Base-by-base conservation (phyloP, 2,888 invertebrate species). In the Eupeodes latifasciatus region DNA sequence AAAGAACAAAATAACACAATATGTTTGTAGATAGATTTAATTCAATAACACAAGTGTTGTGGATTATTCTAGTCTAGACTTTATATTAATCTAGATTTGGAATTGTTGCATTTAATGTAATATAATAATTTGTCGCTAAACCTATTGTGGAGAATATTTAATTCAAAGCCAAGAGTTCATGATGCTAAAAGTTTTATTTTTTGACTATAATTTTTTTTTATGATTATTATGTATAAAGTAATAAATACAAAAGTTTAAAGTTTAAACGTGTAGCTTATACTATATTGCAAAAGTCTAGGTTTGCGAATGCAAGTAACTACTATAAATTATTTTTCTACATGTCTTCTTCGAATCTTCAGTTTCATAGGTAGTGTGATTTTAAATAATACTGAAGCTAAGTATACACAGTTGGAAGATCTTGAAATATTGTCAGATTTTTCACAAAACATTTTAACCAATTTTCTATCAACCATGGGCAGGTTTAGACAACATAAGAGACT, bases 31-130 rank as follows among this genome's bases (percentile, higher is more conserved):
- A 59, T 36, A 57, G 27, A 44, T 72, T 62, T 67, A 34, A 67
- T 2, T 66, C 19, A 27, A 16, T 49, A 36, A 44, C 61, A 66
- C 47, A 61, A 74, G 34, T 19, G 62, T 71, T 71, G 62, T 59
- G 11, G 9, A 71, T 77, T 81, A 71, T 77, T 81, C 61, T 16
- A 64, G 19, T 51, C 49, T 14, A 12, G 12, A 51, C 36, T 49
- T 71, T 40, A 27, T 16, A 49, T 34, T 69, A 67, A 78, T 6
- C 44, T 75, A 64, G 55, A 64, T 59, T 77, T 78, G 16, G 53
- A 74, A 75, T 27, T 66, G 77, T 84, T 87, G 87, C 87, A 87
- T 87, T 87, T 87, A 87, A 81, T 84, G 84, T 87, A 74, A 77
- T 87, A 84, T 80, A 79, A 64, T 82, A 79, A 64, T 82, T 14